Conservation (phyloP, 2,797 vertebrate species). For the Cossypha niveicapilla region DNA sequence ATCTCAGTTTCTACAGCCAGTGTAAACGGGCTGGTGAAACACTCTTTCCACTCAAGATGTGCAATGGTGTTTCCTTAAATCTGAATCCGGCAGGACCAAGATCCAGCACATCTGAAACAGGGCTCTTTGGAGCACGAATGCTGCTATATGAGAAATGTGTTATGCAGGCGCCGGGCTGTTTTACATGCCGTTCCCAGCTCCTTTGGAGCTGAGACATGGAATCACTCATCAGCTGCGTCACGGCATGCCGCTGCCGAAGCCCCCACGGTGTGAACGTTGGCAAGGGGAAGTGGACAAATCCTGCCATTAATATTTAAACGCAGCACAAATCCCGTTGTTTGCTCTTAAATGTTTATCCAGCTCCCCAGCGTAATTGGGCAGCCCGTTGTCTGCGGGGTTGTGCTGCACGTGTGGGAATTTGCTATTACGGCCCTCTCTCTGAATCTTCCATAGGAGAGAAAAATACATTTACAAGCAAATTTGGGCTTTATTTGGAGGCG, state of each 20-base stretch:
- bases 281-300: conserved; percentile 55
- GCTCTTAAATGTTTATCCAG: conserved; percentile 59
- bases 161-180: conserved; percentile 36
- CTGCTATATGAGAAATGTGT: conserved; percentile 53
- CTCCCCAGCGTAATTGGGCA: conserved; percentile 47
- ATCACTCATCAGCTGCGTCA: conserved; percentile 44
- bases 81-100: conserved; percentile 1
- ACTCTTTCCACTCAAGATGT: conserved; percentile 31
- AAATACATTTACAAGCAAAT: conserved; percentile 40
- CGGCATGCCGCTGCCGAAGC: not conserved
- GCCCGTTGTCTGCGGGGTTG: not conserved
- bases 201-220: conserved; percentile 51
- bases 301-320: conserved; percentile 64
- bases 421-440: conserved; percentile 8
- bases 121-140: conserved; percentile 39
- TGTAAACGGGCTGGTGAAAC: conserved; percentile 7
- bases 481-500: conserved; percentile 34
- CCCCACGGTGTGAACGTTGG: conserved; percentile 28
- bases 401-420: conserved; percentile 6
- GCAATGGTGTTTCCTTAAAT: conserved; percentile 16
- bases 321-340: conserved; percentile 55
- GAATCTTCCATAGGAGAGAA: conserved; percentile 25
- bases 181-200: conserved; percentile 58
- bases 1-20: conserved; percentile 30
- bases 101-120: conserved; percentile 32